Conservation (phyloP, 1,140 invertebrate species). For the Lamellibrachia luymesi region DNA sequence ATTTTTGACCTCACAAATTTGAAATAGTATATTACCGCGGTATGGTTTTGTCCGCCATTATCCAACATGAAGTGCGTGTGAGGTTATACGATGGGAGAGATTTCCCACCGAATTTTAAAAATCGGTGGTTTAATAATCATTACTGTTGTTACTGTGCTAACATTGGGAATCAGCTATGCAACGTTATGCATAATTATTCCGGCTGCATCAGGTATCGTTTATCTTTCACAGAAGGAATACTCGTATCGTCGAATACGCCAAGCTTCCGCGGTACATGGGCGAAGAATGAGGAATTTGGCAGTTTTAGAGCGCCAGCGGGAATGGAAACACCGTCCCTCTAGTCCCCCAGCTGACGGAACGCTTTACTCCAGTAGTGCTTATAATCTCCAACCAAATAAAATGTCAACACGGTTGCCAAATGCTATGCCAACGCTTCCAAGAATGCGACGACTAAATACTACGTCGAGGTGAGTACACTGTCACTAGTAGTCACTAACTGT, state of each 20-base stretch:
- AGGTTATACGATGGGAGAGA: not conserved
- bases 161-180: not conserved
- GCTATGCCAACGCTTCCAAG: not conserved
- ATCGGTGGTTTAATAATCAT: not conserved
- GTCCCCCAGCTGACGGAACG: not conserved
- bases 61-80: slow-evolving; percentile 3
- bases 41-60: slow-evolving; percentile 4
- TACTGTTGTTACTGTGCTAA: not conserved
- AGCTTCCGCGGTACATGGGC: not conserved
- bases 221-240: slow-evolving; percentile 5
- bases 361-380: not conserved
- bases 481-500: not conserved
- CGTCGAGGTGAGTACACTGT: not conserved
- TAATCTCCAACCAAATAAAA: not conserved
- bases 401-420: not conserved
- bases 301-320: not conserved
- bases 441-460: not conserved
- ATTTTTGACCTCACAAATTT: not conserved
- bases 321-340: not conserved
- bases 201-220: not conserved
- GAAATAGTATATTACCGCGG: not conserved
- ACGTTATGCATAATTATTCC: slow-evolving; percentile 1
- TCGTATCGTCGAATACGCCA: not conserved
- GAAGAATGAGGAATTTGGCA: not conserved
- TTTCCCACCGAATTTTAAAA: not conserved